Base-by-base conservation (phyloP, 2,888 invertebrate genomes). In the Eretmocerus hayati region DNA sequence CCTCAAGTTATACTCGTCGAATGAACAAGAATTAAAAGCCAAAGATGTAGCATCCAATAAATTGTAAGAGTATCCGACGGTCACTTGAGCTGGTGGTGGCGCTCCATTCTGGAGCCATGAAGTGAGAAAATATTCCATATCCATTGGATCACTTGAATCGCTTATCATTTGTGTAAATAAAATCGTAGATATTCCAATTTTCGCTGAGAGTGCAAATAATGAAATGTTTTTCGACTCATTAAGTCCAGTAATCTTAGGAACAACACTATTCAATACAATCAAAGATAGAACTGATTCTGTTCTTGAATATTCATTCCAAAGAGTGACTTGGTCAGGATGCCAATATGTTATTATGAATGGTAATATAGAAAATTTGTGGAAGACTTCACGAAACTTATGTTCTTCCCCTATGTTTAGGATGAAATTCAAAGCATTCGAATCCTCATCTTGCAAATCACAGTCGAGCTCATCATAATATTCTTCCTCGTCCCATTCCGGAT, bases 1-100 rank as follows among this genome's bases (percentile, higher is more conserved):
- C 53, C 50, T 53, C 33, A 39, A 36, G 18, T 50, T 53, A 39
- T 53, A 53, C 1, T 44, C 16, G 44, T 50, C 46, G 33, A 50
- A 48, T 26, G 36, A 35, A 36, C 45, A 53, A 39, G 37, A 45
- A 40, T 53, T 53, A 22, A 53, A 53, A 4, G 50, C 42, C 35
- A 53, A 23, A 20, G 53, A 48, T 30, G 40, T 35, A 36, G 53
- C 53, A 50, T 53, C 40, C n/a, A 53, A 26, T 23, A 48, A 15
- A 36, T 13, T 36, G 9, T 48, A 40, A 2, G 50, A 53, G 22
- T 50, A 53, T 6, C 36, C 40, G 37, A 48, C 4, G 9, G 40
- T 37, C 16, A 53, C 9, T 46, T 50, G 40, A 4, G 35, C 11
- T 50, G 53, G 53, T 35, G 42, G 39, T 22, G 20, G 13, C 31